Evolutionary conservation across 1,140 invertebrate species (phyloP).

Genomic region (Ganaspis sp.): DNA sequence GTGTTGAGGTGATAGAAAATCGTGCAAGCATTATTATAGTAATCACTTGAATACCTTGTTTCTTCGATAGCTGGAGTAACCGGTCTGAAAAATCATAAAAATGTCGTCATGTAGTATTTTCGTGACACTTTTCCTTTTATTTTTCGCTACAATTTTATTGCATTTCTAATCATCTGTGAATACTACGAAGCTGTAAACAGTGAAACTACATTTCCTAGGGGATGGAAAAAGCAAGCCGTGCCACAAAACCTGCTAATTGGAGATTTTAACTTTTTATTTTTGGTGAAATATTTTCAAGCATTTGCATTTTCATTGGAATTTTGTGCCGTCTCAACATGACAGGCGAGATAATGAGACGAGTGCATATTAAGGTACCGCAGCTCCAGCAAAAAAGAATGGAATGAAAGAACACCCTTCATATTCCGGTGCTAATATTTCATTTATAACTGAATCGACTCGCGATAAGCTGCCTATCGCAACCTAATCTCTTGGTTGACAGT

Average conservation of each 20-base stretch:
- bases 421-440: slow-evolving; percentile 26
- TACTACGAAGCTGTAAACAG: slow-evolving; percentile 19
- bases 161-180: slow-evolving; percentile 19
- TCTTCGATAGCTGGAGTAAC: slow-evolving; percentile 67
- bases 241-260: background rate
- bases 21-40: slow-evolving; percentile 52
- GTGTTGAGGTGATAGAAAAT: slow-evolving; percentile 47
- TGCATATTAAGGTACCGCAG: slow-evolving; percentile 12
- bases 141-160: slow-evolving; percentile 31
- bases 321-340: slow-evolving; percentile 16
- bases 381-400: slow-evolving; percentile 10
- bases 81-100: slow-evolving; percentile 68
- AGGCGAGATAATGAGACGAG: slow-evolving; percentile 29
- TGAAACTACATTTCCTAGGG: slow-evolving; percentile 22
- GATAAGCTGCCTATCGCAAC: slow-evolving; percentile 9
- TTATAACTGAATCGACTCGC: slow-evolving; percentile 16
- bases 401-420: background rate
- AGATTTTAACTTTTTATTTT: background rate
- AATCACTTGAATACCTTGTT: slow-evolving; percentile 57
- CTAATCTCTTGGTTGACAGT: slow-evolving; percentile 8
- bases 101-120: slow-evolving; percentile 56
- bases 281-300: slow-evolving; percentile 4
- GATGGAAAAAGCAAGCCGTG: slow-evolving; percentile 18
- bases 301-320: slow-evolving; percentile 24
- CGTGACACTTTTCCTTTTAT: slow-evolving; percentile 36